Evolutionary conservation across 2,888 invertebrate species (phyloP), one percentile per base, ranked within the genome.

Genomic region (Troides aeacus): DNA sequence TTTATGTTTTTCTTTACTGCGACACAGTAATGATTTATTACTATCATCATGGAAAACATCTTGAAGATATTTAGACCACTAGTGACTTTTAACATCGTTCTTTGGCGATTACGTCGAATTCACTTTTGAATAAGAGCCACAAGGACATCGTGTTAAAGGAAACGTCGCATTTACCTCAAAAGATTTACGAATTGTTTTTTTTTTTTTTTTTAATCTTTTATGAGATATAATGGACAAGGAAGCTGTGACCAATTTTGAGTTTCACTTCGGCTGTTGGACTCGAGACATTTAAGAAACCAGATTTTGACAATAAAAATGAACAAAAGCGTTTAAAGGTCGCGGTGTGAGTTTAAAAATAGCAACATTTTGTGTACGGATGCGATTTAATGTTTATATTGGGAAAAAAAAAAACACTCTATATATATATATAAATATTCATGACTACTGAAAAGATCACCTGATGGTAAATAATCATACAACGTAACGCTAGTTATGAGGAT

Each of bases 211-310:
- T n/a, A 56, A n/a, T 56, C 56, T n/a, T 23, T 39, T 46, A 18
- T 24, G 42, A 65, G 58, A 21, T 23, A 1, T 39, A 65, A 65
- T 58, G 30, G 7, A 66, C 60, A 12, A 60, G 66, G 66, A 66
- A 66, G 66, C 50, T 15, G 15, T 18, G 42, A 15, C 24, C 46
- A 24, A 42, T 65, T 65, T 65, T 59, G 65, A 65, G 46, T 59
- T 46, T 50, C 46, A 30, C 30, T 30, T 30, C 30, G 58, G 46
- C 24, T 7, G 58, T n/a, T 46, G 39, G 15, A 59, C 59, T 30
- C 46, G 65, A 30, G 59, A 36, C 66, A 60, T 66, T 66, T 66
- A 66, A 66, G 10, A 39, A 66, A 66, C 66, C 66, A 66, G 66
- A 60, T 66, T 66, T 66, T 59, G 66, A 66, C 59, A 60, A 59